phyloP scores from a whole-genome alignment of 2,113 vertebrate genomes.

The Henicopernis longicauda region DNA sequence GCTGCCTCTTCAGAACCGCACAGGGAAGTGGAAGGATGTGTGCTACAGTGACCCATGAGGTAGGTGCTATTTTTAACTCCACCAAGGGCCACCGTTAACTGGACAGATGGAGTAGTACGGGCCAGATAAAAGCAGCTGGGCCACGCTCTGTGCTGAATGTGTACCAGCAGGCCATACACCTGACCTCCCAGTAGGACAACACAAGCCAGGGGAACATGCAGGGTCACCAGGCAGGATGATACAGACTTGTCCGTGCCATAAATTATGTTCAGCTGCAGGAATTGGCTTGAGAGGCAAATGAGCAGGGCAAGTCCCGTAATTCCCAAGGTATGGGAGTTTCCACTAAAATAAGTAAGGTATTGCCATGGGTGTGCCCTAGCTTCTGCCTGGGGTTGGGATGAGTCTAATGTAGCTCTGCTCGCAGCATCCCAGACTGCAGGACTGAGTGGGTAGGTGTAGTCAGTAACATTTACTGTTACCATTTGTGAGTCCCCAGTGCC shows the following conservation, averaged over 20 bases:
- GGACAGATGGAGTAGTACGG: background rate
- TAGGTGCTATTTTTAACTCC: background rate
- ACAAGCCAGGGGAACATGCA: accelerated
- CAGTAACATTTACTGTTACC: background rate
- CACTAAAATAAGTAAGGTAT: background rate
- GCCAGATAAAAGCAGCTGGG: background rate
- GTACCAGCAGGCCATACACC: accelerated
- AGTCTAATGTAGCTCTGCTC: background rate
- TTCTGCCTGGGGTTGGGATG: background rate
- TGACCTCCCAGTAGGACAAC: accelerated
- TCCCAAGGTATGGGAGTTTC: background rate
- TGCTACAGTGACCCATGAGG: background rate
- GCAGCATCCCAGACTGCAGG: background rate
- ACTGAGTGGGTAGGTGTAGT: background rate
- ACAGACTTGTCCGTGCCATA: background rate
- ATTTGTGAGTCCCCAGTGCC: accelerated
- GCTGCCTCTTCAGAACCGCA: accelerated
- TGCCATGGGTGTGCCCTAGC: background rate
- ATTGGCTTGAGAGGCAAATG: background rate
- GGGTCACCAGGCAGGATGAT: background rate
- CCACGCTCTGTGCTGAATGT: accelerated
- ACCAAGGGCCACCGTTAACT: accelerated
- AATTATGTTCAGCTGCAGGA: background rate
- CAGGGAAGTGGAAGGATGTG: accelerated
- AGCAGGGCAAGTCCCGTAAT: background rate